These are phyloP conservation scores for Sesia bembeciformis DNA, from an alignment of 2,888 invertebrate species.

Conservation along the genomic window DNA sequence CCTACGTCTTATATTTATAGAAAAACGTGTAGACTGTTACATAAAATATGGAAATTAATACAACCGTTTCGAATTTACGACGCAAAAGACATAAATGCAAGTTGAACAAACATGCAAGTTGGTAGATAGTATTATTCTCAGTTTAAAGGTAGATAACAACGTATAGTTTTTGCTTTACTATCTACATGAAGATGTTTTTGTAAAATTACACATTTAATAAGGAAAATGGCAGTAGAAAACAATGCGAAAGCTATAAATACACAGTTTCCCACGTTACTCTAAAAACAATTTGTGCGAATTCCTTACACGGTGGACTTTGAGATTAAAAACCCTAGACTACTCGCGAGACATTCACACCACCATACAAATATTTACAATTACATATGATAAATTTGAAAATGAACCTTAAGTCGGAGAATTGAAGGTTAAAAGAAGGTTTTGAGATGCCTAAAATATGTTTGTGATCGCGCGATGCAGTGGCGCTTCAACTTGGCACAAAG, in stretches of 20 bases:
- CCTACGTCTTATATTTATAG: too few species aligned
- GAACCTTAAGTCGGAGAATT: conserved; percentile 24
- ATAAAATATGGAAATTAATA: too few species aligned
- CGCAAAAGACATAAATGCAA: too few species aligned
- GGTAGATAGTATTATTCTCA: too few species aligned
- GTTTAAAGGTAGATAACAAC: too few species aligned
- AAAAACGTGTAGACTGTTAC: too few species aligned
- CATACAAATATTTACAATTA: conserved; percentile 22
- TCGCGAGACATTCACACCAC: conserved; percentile 54
- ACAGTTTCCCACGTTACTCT: conserved; percentile 23
- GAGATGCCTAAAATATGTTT: conserved; percentile 21
- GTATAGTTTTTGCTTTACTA: too few species aligned
- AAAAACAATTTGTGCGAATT: conserved; percentile 36
- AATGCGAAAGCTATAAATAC: conserved; percentile 19
- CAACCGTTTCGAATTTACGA: too few species aligned
- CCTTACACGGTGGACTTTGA: conserved; percentile 42
- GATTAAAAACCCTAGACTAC: conserved; percentile 59
- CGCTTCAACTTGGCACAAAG: conserved; percentile 63
- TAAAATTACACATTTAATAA: neutral
- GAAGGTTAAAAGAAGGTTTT: conserved; percentile 19
- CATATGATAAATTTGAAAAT: conserved; percentile 17
- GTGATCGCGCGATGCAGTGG: conserved; percentile 54
- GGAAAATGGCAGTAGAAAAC: neutral
- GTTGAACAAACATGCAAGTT: too few species aligned
- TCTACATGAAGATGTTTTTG: too few species aligned